Base-by-base conservation (phyloP, 2,888 invertebrate species). In the Eucera pruinosa region DNA sequence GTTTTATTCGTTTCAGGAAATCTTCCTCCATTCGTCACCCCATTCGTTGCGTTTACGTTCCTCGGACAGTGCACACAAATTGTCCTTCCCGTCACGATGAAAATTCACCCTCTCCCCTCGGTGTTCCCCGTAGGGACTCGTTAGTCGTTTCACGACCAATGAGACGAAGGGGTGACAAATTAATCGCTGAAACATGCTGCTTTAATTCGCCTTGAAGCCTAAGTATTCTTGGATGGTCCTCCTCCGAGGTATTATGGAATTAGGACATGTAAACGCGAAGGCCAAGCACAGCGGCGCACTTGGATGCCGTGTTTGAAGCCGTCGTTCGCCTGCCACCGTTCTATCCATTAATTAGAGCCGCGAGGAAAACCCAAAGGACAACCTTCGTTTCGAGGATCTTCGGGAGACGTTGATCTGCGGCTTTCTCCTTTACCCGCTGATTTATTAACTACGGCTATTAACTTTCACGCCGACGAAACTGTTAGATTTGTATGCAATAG, bases 261-360 rank as follows among this genome's bases (percentile, higher is more conserved):
- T 80, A 64, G 81, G 76, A 76, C 81, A 81, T 50, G 80, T 80
- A 75, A 80, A 80, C 80, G 57, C 62, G 75, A 80, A 80, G 80
- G 80, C 70, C 75, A 45, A 48, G 47, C 52, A 13, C 33, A 25
- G 5, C 62, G 61, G 75, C n/a, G 58, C 67, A 68, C 77, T 75
- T 52, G 57, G 58, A 55, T 54, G 54, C 25, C 65, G 64, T 61
- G 71, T 68, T 75, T 45, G 72, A 71, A 62, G 43, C 72, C 20
- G 48, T 41, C 23, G 43, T 65, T 68, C 64, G 48, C 23, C 39
- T 39, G n/a, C 57, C 11, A 1, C 13, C 18, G 15, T 41, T 68
- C 64, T 77, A 76, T 76, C 76, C 68, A 78, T 78, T 78, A 78
- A 78, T 78, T 78, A 78, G 57, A 76, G 66, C n/a, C 25, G 47